Evolutionary conservation across 2,888 invertebrate species (phyloP), one percentile per base, ranked within the genome.

Genomic region (Idaea biselata): DNA sequence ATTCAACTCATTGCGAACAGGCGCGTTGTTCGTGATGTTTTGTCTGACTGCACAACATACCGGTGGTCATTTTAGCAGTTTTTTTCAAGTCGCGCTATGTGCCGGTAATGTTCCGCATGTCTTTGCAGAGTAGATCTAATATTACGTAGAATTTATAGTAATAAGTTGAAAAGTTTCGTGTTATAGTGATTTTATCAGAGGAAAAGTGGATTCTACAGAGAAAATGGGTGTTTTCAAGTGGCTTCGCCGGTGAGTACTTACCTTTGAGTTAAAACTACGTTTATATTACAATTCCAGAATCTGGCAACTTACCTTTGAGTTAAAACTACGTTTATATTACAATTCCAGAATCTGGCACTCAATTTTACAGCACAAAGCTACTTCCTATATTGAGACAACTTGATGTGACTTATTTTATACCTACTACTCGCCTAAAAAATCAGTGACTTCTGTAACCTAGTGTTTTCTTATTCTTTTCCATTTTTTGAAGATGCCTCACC

Each of bases 31-130:
- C 89, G 87, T 88, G 87, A 88, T 90, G 91, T 91, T 91, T 91
- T 91, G 89, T 91, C 85, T 88, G 89, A 89, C 90, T 90, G 86
- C 90, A 90, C 88, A 89, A 89, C 90, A 90, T 90, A 90, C 89
- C 85, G 83, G 85, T 76, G 84, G 84, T 88, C 89, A 89, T 89
- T 90, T 90, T 88, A 86, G 86, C 83, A 84, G 87, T 87, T 91
- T 90, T 89, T 87, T 88, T 55, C 17, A 76, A 82, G 70, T 69
- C 78, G 80, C 81, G 54, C 79, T 84, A 84, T 84, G 80, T 82
- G 87, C 86, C 89, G 89, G 89, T 91, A 88, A 87, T 83, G 90
- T 86, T 77, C 88, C 84, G 82, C 86, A 83, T 87, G 85, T 78
- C 72, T 71, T 77, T 73, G 75, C 73, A 73, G 68, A 75, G 72